These are phyloP conservation scores for Ammodytes dubius DNA, from an alignment of 2,113 vertebrate genomes.

Conservation along the genomic window DNA sequence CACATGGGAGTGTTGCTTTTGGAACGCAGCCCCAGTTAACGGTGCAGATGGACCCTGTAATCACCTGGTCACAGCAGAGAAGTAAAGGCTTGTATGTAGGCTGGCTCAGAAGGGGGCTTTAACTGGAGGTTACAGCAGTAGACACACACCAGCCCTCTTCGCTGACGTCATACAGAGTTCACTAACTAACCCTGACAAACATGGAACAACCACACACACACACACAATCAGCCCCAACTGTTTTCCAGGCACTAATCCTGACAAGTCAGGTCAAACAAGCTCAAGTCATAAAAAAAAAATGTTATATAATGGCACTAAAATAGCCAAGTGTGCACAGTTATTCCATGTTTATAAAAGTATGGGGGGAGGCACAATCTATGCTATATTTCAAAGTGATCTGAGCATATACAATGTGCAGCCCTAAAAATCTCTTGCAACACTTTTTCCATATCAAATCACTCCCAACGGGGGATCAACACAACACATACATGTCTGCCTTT, in stretches of 20 bases:
- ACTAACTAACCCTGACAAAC: not conserved
- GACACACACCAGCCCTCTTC: not conserved
- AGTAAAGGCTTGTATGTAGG: not conserved
- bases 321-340: too few relatives aligned
- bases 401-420: not conserved
- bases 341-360: not conserved
- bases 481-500: not conserved
- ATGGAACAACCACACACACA: not conserved
- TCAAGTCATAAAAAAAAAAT: not conserved
- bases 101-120: not conserved
- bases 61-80: not conserved
- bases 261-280: not conserved
- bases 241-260: not conserved
- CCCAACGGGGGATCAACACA: not conserved
- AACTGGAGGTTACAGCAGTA: not conserved
- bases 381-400: not conserved
- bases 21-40: constrained; percentile 9
- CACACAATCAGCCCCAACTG: not conserved
- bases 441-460: not conserved
- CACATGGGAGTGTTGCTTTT: not conserved
- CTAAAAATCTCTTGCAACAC: not conserved
- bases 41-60: constrained; percentile 10
- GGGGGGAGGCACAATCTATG: not conserved
- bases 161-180: not conserved
- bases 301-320: too few relatives aligned